Conservation (phyloP, 92 coral and sea anemone species). For the Zoanthus sansibaricus region DNA sequence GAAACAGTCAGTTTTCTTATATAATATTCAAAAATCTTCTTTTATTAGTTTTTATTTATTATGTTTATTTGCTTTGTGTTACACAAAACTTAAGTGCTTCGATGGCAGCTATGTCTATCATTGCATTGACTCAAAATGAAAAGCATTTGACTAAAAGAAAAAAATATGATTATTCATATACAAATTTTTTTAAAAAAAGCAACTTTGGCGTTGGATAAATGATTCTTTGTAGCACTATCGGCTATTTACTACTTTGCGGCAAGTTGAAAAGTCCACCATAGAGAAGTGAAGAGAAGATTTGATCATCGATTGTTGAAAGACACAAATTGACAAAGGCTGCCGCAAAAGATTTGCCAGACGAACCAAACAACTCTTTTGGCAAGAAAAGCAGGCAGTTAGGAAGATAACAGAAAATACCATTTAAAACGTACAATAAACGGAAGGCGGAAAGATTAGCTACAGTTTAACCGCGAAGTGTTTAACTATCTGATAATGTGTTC, state of each 20-base stretch:
- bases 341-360: not conserved
- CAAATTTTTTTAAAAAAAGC: not conserved
- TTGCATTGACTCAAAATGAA: not conserved
- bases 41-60: not conserved
- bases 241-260: not conserved
- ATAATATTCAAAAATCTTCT: not conserved
- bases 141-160: not conserved
- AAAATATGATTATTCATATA: not conserved
- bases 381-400: not conserved
- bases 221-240: not conserved
- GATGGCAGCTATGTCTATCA: not conserved
- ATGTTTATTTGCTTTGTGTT: not conserved
- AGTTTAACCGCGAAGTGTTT: not conserved
- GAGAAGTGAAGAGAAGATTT: not conserved
- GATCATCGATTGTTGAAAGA: constrained; percentile 2
- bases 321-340: constrained; percentile 5
- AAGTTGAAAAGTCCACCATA: not conserved
- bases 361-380: not conserved
- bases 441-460: not conserved
- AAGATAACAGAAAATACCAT: not conserved
- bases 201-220: not conserved
- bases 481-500: no score
- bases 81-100: no score
- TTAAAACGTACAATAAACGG: not conserved
- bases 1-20: not conserved